These are phyloP conservation scores for Andinoacara biseriatus DNA, from an alignment of 2,113 vertebrate species.

Conservation along the genomic window DNA sequence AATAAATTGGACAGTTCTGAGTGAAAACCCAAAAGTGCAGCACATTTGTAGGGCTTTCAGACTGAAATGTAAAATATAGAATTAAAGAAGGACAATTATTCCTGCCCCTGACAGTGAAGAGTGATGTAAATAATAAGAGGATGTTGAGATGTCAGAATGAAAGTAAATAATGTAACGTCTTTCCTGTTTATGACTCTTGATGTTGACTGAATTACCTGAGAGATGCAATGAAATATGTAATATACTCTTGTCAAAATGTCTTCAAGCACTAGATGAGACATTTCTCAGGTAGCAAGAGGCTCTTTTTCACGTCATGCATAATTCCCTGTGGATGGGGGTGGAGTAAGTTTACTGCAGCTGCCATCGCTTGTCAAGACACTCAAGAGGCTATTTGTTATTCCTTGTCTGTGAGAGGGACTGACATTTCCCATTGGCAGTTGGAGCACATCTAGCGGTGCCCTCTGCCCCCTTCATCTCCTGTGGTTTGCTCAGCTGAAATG, in stretches of 20 bases:
- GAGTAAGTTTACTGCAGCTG: constrained; percentile 31
- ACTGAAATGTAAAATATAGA: background rate
- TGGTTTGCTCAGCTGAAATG: constrained; percentile 69
- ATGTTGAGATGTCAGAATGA: constrained; percentile 21
- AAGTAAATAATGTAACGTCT: constrained; percentile 44
- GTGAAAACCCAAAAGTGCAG: background rate
- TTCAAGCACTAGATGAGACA: constrained; percentile 34
- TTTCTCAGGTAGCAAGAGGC: constrained; percentile 33
- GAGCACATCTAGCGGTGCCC: constrained; percentile 57
- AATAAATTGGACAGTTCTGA: constrained; percentile 4
- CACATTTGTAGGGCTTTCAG: background rate
- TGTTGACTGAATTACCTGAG: constrained; percentile 24
- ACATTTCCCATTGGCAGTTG: constrained; percentile 68
- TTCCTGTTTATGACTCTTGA: constrained; percentile 35
- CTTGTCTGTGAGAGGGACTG: constrained; percentile 51
- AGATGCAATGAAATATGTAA: constrained; percentile 57
- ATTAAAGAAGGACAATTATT: background rate
- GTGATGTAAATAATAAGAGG: constrained; percentile 27
- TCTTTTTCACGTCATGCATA: constrained; percentile 35
- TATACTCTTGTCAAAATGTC: constrained; percentile 48
- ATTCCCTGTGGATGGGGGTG: constrained; percentile 44
- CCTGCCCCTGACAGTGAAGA: background rate
- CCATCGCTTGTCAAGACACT: constrained; percentile 55
- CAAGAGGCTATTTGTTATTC: constrained; percentile 71
- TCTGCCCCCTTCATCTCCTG: constrained; percentile 62